Conservation (phyloP, 2,888 invertebrate species). For the Euspilapteryx auroguttella region DNA sequence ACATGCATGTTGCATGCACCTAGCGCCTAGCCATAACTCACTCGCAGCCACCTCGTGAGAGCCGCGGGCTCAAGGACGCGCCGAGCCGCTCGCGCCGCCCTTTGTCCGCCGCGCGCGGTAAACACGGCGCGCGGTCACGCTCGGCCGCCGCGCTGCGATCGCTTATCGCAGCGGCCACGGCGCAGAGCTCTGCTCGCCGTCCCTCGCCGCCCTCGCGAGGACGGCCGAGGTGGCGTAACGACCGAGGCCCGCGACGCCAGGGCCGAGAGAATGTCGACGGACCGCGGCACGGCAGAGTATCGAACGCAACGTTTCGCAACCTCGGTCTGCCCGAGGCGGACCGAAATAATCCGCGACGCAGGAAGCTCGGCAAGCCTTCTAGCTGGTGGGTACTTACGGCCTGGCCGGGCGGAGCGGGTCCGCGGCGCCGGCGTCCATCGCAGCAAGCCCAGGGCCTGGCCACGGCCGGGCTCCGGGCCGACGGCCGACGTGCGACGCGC, state of each 20-base stretch:
- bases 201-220: constrained; percentile 8
- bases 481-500: constrained; percentile 48
- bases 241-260: constrained; percentile 54
- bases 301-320: constrained; percentile 51
- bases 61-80: constrained; percentile 9
- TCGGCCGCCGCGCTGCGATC: constrained; percentile 13
- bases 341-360: constrained; percentile 46
- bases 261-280: constrained; percentile 45
- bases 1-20: no score
- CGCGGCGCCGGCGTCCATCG: constrained; percentile 49
- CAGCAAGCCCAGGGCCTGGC: constrained; percentile 55
- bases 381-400: constrained; percentile 54
- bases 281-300: constrained; percentile 32
- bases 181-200: constrained; percentile 46
- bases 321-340: constrained; percentile 35
- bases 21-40: constrained; percentile 30
- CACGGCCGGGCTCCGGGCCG: constrained; percentile 44
- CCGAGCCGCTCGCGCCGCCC: constrained; percentile 1
- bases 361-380: constrained; percentile 18
- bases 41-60: constrained; percentile 27
- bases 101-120: constrained; percentile 15
- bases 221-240: constrained; percentile 55
- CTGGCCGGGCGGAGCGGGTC: constrained; percentile 54
- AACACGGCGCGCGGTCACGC: constrained; percentile 29
- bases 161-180: constrained; percentile 30